phyloP scores from a whole-genome alignment of 1,140 invertebrate genomes.

The Sarcophaga peregrina region DNA sequence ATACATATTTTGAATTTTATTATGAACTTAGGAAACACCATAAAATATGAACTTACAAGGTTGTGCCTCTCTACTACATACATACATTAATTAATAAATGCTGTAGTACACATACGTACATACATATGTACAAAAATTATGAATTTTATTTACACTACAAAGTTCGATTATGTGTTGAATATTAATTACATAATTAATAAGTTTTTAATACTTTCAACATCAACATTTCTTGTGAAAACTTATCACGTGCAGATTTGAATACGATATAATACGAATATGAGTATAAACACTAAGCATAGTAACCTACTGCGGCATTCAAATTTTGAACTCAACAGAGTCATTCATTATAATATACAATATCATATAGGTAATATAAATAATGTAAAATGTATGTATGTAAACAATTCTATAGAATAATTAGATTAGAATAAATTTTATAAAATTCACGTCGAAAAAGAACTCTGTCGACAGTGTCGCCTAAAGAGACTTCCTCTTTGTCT shows the following conservation, averaged over 20 bases:
- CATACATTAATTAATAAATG: neutral
- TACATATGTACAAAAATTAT: neutral
- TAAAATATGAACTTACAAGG: neutral
- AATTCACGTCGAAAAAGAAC: neutral
- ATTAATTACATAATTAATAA: constrained; percentile 4
- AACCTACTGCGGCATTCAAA: neutral
- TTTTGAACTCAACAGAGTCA: neutral
- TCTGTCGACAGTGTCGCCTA: neutral
- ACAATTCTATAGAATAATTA: neutral
- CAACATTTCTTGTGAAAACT: neutral
- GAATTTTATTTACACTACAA: constrained; percentile 2
- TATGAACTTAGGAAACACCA: neutral
- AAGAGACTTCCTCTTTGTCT: constrained; percentile 16
- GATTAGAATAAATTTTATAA: neutral
- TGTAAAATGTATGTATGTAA: neutral
- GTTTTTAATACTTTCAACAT: neutral
- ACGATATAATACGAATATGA: neutral
- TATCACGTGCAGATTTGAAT: constrained; percentile 8
- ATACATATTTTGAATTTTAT: neutral
- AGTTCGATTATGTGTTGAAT: constrained; percentile 8
- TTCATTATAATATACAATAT: neutral
- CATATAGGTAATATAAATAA: no score
- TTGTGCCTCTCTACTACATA: neutral
- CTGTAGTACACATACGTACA: neutral
- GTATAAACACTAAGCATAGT: neutral